A percentile compares a stretch with the other conserved stretches of the same genome.
Conservation (phyloP, 92 coral and sea anemone genomes). For the Chrysogorgia sp. region DNA sequence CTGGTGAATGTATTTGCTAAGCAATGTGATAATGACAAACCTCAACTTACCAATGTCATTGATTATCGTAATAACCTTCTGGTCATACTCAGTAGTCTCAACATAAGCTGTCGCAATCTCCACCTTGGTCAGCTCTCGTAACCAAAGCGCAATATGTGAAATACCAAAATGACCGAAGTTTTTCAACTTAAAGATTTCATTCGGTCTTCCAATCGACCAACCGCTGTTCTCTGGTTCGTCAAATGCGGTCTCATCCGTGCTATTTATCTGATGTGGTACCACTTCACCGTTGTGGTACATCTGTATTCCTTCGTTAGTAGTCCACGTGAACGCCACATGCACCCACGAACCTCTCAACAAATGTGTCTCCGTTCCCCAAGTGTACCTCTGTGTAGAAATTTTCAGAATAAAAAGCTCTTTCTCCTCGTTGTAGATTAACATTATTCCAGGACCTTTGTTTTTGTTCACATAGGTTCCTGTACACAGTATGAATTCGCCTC, state of each 20-base stretch:
- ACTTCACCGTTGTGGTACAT: conserved; percentile 21
- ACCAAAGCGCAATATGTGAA: conserved; percentile 91
- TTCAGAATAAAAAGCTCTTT: conserved; percentile 63
- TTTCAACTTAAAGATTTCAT: conserved; percentile 48
- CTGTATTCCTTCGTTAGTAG: conserved; percentile 41
- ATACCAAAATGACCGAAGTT: conserved; percentile 84
- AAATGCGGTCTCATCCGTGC: not conserved
- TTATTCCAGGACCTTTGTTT: conserved; percentile 84
- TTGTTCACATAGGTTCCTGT: conserved; percentile 68
- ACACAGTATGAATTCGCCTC: conserved; percentile 78
- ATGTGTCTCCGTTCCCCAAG: conserved; percentile 63
- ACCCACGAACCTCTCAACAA: conserved; percentile 63
- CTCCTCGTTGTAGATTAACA: conserved; percentile 43
- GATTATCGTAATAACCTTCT: not conserved
- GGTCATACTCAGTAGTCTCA: conserved; percentile 1
- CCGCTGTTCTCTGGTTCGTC: conserved; percentile 66
- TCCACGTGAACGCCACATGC: conserved; percentile 90
- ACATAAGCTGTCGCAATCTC: conserved; percentile 5
- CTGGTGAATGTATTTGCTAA: too few species aligned
- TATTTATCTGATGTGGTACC: not conserved
- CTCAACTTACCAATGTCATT: not conserved
- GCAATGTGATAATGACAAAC: not conserved
- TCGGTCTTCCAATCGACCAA: conserved; percentile 85
- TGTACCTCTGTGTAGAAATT: conserved; percentile 70
- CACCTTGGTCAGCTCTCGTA: conserved; percentile 9